Base-by-base conservation (phyloP, 30 jellyfish, hydroid and myxozoan species). In the Aurelia sp. region DNA sequence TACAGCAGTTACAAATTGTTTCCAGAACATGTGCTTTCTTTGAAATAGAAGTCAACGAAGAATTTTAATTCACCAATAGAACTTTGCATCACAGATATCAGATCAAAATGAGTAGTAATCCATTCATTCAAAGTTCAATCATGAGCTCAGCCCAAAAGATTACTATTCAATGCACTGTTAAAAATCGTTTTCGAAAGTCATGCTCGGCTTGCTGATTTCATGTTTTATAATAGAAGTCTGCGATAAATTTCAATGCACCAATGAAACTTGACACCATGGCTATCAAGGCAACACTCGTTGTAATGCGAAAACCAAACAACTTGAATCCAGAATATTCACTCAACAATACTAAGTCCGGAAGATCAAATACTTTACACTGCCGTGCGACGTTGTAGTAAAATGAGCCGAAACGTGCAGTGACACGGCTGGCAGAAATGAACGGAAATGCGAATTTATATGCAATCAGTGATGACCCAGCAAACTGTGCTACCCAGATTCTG, bases 371-470 rank as follows among this genome's bases (percentile, higher is more conserved):
- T 20, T 53, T 60, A 72, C 70, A 48, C 33, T 20, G 61, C 16
- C 79, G 70, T 22, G 89, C 89, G 5, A 78, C 20, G 78, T 78
- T 78, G 79, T 78, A 62, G 79, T 78, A 78, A 41, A 78, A 78
- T 27, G n/a, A 21, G 53, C 24, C n/a, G 68, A 60, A 78, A 6
- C 79, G 78, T 1, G 89, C 68, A 18, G 89, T 78, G 3, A 78
- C 72, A 18, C 89, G 80, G 64, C 89, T 63, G 41, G 89, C 89
- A 67, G 89, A 78, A 13, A 78, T 11, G 44, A 78, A 78, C 5
- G 89, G 89, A 62, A 78, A 78, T 4, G 89, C 89, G 30, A 78
- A 78, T 62, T 78, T 78, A 47, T 78, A 78, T 13, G 89, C 62
- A 78, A 78, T 78, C 68, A 78, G 31, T 48, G 48, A 40, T 12